phyloP scores from a whole-genome alignment of 2,888 invertebrate genomes.

The Drosophila pegasa region DNA sequence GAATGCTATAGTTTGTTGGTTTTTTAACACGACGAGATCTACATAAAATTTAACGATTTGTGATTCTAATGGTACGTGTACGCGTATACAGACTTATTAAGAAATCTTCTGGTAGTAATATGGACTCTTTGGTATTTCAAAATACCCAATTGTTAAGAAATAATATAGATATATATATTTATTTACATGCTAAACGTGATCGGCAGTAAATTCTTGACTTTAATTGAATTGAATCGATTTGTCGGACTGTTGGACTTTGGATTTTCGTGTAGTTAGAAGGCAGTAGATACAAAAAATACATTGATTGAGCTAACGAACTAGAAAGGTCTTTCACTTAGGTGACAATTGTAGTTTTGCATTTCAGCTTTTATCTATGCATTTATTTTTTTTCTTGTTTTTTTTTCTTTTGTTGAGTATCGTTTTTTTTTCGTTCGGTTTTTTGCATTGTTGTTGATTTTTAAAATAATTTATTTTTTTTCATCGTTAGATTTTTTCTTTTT shows the following conservation, averaged over 20 bases:
- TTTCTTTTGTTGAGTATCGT: slow-evolving; percentile 32
- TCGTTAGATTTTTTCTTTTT: slow-evolving; percentile 32
- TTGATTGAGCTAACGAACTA: slow-evolving; percentile 53
- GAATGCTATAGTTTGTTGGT: not conserved
- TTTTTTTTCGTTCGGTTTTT: slow-evolving; percentile 11
- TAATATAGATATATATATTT: slow-evolving; percentile 34
- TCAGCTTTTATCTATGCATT: slow-evolving; percentile 46
- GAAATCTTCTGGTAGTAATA: slow-evolving; percentile 85
- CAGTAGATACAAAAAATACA: slow-evolving; percentile 59
- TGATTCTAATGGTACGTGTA: slow-evolving; percentile 29
- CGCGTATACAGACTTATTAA: slow-evolving; percentile 83
- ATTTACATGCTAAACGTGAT: slow-evolving; percentile 55
- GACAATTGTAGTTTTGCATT: slow-evolving; percentile 61
- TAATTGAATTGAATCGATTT: slow-evolving; percentile 20
- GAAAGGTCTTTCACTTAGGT: slow-evolving; percentile 36
- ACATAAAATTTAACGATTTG: slow-evolving; percentile 19
- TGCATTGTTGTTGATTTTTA: slow-evolving; percentile 53
- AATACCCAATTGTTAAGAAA: slow-evolving; percentile 77
- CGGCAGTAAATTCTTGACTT: slow-evolving; percentile 34
- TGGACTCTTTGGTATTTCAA: slow-evolving; percentile 84
- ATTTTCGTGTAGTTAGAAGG: slow-evolving; percentile 35
- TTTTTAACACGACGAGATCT: slow-evolving; percentile 22
- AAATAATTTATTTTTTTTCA: slow-evolving; percentile 47
- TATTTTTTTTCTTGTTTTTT: not conserved
- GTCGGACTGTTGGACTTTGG: slow-evolving; percentile 19